These are phyloP conservation scores for Troilus luridus DNA, from an alignment of 2,888 invertebrate genomes.

Conservation along the genomic window DNA sequence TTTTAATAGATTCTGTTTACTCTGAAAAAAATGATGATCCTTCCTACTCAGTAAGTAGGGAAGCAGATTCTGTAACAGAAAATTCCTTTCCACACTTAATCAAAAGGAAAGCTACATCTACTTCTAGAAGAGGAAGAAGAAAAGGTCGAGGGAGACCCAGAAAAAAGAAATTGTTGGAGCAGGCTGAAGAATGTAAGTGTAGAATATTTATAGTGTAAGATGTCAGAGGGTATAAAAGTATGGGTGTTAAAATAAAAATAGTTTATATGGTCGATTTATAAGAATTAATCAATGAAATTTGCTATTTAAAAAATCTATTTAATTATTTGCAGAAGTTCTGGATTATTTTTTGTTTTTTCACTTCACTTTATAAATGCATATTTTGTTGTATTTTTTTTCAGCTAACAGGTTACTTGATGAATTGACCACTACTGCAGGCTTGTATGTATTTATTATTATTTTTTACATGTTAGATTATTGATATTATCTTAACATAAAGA, in stretches of 20 bases:
- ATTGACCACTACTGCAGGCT: conserved; percentile 10
- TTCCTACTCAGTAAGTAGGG: not conserved
- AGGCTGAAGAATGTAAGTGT: not conserved
- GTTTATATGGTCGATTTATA: too few species aligned
- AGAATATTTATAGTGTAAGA: not conserved
- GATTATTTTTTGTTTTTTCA: not conserved
- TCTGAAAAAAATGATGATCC: not conserved
- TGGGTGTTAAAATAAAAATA: too few species aligned
- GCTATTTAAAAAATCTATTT: not conserved
- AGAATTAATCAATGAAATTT: too few species aligned
- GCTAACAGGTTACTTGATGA: conserved; percentile 8
- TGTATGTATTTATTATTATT: conserved; percentile 6
- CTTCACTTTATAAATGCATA: too few species aligned
- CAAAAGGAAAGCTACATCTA: not conserved
- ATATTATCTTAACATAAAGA: too few species aligned
- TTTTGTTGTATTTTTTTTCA: not conserved
- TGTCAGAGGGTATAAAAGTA: too few species aligned
- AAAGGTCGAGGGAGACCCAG: not conserved
- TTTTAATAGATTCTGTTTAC: not conserved
- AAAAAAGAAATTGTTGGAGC: not conserved
- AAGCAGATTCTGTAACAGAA: not conserved
- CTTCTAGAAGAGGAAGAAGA: not conserved
- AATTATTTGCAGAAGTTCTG: not conserved
- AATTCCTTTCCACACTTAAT: not conserved
- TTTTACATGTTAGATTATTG: not conserved